Base-by-base conservation (phyloP, 2,888 invertebrate species). In the Pollenia griseotomentosa region DNA sequence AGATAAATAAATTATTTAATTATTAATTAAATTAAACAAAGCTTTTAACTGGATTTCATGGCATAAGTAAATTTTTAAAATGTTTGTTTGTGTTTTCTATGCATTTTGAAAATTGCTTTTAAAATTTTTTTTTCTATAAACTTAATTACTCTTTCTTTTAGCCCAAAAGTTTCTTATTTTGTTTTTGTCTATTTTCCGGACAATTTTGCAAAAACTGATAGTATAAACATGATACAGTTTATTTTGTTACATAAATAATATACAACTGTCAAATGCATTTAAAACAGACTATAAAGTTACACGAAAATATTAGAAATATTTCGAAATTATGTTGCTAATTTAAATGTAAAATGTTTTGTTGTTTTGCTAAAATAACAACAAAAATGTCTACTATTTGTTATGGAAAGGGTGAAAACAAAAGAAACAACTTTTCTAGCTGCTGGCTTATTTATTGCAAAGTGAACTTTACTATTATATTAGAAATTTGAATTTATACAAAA, bases 221-320 rank as follows among this genome's bases (percentile, higher is more conserved):
- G 42, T 19, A 44, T 63, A 23, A 46, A 10, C 14, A 51, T 40
- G 16, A 55, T 48, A 51, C 8, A 51, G 19, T 44, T 57, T 63
- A 63, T 44, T 44, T 12, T 14, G 16, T 4, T 40, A 55, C 33
- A 14, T 9, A 80, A 57, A 65, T 81, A 65, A 33, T 65, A 57
- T 53, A 55, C 46, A 14, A 48, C 33, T 73, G 63, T 73, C 55
- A 73, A 48, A 23, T 65, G 14, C 57, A 65, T 81, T 65, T 65
- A 57, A 44, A 59, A 59, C 33, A 48, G 40, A 40, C 3, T 8
- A 11, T 0, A n/a, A 1, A 23, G 8, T 46, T n/a, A 9, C 16
- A 19, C 19, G 19, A 65, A 65, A 65, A n/a, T n/a, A 40, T 42
- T 16, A 6, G 33, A 53, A 14, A 42, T 55, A 71, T 40, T 55